Evolutionary conservation across 2,888 invertebrate genomes (phyloP).

Genomic region (Apodemia zela): DNA sequence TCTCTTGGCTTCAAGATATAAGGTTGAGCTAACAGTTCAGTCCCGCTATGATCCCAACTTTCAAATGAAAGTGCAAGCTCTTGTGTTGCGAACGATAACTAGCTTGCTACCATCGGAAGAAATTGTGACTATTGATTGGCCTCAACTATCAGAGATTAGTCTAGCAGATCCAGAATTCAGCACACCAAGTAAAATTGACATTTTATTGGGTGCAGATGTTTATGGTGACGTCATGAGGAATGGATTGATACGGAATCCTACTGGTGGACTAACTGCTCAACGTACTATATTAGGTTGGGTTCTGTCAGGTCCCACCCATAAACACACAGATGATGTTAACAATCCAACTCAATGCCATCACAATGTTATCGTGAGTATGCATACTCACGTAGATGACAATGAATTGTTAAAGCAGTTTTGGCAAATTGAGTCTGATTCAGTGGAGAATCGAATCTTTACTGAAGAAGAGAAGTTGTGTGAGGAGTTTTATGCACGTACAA

Average conservation of each 20-base stretch:
- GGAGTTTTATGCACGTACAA: conserved; percentile 18
- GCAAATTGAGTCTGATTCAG: not conserved
- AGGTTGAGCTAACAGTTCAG: not conserved
- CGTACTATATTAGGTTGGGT: not conserved
- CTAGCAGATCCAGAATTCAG: not conserved
- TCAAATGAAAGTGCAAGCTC: not conserved
- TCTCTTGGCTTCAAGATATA: not conserved
- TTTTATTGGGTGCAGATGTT: not conserved
- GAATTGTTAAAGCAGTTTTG: not conserved
- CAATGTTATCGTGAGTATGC: not conserved
- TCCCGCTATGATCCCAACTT: not conserved
- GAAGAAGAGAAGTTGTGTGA: conserved; percentile 9
- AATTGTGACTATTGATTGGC: not conserved
- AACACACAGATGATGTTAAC: too few relatives aligned
- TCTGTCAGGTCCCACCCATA: not conserved
- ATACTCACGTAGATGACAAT: not conserved
- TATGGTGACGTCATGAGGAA: not conserved
- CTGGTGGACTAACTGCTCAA: not conserved
- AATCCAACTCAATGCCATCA: too few relatives aligned
- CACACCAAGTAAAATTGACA: not conserved
- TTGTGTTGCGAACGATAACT: not conserved
- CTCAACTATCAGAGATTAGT: too few relatives aligned
- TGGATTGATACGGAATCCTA: not conserved
- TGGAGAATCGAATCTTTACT: not conserved
- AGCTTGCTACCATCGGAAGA: not conserved